Evolutionary conservation across 2,113 vertebrate species (phyloP).

Genomic region (Calidris pugnax): DNA sequence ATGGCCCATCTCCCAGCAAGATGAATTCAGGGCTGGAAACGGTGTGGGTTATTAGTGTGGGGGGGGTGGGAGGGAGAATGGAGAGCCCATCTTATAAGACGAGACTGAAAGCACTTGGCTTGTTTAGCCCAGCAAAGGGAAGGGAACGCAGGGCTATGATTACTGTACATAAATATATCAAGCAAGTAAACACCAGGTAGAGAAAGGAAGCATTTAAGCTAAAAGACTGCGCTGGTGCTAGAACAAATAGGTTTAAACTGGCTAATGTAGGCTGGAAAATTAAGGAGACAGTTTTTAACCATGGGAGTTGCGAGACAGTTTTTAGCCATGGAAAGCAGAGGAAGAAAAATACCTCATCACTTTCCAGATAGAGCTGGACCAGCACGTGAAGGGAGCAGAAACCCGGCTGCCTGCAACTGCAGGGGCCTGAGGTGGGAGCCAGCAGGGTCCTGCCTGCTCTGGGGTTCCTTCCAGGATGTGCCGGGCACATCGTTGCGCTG

Average conservation of each 20-base stretch:
- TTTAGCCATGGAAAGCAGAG: neutral
- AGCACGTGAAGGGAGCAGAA: neutral
- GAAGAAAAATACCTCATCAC: neutral
- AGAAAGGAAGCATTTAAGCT: slow-evolving; percentile 47
- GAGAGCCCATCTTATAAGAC: neutral
- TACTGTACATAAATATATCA: slow-evolving; percentile 39
- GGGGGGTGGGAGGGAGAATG: neutral
- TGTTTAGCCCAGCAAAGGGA: slow-evolving; percentile 7
- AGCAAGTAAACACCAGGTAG: slow-evolving; percentile 44
- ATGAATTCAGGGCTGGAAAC: neutral
- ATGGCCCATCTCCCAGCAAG: neutral
- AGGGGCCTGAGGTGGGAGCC: neutral
- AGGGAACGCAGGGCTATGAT: slow-evolving; percentile 5
- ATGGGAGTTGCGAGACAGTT: neutral
- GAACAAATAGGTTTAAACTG: slow-evolving; percentile 45
- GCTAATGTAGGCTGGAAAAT: slow-evolving; percentile 46
- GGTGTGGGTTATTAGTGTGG: neutral
- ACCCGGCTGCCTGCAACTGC: neutral
- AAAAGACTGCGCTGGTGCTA: slow-evolving; percentile 33
- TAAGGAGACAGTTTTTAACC: slow-evolving; percentile 27
- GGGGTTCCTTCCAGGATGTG: neutral
- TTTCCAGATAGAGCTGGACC: neutral
- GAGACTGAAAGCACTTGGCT: slow-evolving; percentile 24
- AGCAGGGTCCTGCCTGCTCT: neutral
- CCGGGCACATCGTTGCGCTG: accelerated